Base-by-base conservation (phyloP, 2,888 invertebrate species). In the Philaethria dido region DNA sequence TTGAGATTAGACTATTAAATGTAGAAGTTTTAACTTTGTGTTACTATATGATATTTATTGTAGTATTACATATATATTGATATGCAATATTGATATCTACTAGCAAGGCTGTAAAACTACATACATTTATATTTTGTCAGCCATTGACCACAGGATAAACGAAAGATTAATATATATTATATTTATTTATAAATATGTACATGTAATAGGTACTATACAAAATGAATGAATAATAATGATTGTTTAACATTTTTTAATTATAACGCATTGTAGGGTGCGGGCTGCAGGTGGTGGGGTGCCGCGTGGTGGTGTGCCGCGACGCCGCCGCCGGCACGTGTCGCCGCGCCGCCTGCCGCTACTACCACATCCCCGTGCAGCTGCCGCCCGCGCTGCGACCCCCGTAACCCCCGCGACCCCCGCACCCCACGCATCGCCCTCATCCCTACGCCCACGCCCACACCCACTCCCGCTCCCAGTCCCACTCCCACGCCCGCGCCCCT, bases 301-400 rank as follows among this genome's bases (percentile, higher is more conserved):
- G 97, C 93, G 98, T 98, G 94, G 97, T 97, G 92, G 98, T 98
- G 90, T 98, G 98, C 93, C 97, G 98, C 92, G 98, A 98, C 94
- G 97, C 97, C 91, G 97, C 97, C 85, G 97, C 97, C 92, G 98
- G 98, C 93, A 95, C 96, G 93, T 98, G 98, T 93, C 95, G 96
- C 89, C 97, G 98, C 93, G 96, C 97, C 93, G 95, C 96, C 93
- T 98, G 98, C 96, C 98, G 98, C 95, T 98, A 97, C 95, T 98
- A 98, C 95, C 98, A 98, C 95, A 97, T 98, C 95, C 98, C 98
- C 84, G 95, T 97, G 89, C 95, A 95, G 86, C 93, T 97, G 94
- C 97, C 97, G 85, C 97, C 97, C 85, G 97, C 97, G 83, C 87
- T 90, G 76, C 87, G 89, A 73, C 92, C 93, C 74, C 93, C 92